Conservation (phyloP, 2,797 vertebrate species). For the Sebastes steindachneri region DNA sequence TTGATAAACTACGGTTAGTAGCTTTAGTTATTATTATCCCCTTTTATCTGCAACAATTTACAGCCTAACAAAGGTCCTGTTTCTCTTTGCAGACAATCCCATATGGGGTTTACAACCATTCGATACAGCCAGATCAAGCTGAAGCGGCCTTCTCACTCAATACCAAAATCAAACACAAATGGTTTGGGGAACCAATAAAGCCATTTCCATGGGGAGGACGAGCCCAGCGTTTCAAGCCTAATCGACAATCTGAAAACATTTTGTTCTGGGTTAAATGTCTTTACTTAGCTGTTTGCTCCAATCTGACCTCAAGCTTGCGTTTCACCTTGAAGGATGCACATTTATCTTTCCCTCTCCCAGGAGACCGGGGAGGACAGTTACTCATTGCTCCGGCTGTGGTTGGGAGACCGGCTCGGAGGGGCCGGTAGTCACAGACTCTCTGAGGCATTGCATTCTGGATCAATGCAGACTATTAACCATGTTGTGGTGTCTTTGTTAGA, state of each 20-base stretch:
- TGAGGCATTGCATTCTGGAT: constrained; percentile 41
- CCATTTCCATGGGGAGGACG: background rate
- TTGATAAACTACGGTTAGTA: constrained; percentile 11
- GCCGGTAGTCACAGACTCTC: constrained; percentile 22
- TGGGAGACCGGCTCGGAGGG: constrained; percentile 8
- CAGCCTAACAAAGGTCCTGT: background rate
- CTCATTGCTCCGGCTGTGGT: constrained; percentile 41
- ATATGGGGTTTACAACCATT: background rate
- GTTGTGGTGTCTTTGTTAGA: constrained; percentile 27
- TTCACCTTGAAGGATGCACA: constrained; percentile 47
- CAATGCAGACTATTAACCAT: constrained; percentile 57
- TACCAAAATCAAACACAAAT: constrained; percentile 24
- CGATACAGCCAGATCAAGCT: background rate
- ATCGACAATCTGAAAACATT: constrained; percentile 34
- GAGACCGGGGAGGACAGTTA: constrained; percentile 30
- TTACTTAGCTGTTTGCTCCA: constrained; percentile 1
- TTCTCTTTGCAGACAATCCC: background rate
- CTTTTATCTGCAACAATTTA: constrained; percentile 26
- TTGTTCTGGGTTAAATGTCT: constrained; percentile 33
- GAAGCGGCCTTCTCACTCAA: background rate
- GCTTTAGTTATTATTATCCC: constrained; percentile 5
- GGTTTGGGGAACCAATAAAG: background rate
- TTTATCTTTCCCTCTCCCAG: constrained; percentile 33
- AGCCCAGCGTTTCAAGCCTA: background rate
- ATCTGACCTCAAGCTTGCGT: constrained; percentile 27